Evolutionary conservation across 2,113 vertebrate genomes (phyloP).

Genomic region (Danio rerio): GRCz12tu NC_133179.1:16435001-16435500

Average conservation of each 20-base stretch:
- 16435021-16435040: too few relatives aligned
- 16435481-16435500: background rate
- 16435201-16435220: constrained; percentile 19
- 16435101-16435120: background rate
- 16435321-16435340: background rate
- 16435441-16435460: background rate
- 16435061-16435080: too few relatives aligned
- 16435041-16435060: too few relatives aligned
- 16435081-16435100: too few relatives aligned
- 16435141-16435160: background rate
- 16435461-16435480: background rate
- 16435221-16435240: constrained; percentile 3
- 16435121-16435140: background rate
- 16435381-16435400: background rate
- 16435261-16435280: constrained; percentile 4
- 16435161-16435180: background rate
- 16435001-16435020: too few relatives aligned
- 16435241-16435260: constrained; percentile 8
- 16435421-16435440: constrained; percentile 35
- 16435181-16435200: constrained; percentile 12
- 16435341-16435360: constrained; percentile 12
- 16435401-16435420: background rate
- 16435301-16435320: background rate
- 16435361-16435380: constrained; percentile 43
- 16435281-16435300: constrained; percentile 21